Evolutionary conservation across 92 coral and sea anemone genomes (phyloP).

Genomic region (Epizoanthus ramosus): DNA sequence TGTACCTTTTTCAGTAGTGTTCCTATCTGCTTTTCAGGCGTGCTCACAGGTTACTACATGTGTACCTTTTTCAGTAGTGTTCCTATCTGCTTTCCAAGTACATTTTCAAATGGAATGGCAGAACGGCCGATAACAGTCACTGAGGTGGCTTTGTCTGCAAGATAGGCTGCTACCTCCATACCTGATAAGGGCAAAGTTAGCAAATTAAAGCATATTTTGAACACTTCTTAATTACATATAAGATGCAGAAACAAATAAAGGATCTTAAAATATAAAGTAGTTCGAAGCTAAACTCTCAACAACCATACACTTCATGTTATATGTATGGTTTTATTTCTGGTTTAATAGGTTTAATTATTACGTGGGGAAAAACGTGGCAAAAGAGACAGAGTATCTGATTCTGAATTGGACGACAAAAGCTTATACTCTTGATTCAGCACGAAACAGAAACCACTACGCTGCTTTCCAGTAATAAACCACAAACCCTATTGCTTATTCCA

Average conservation of each 20-base stretch:
- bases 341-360: no score
- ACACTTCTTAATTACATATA: background rate
- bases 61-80: conserved; percentile 78
- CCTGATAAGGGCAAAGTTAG: conserved; percentile 40
- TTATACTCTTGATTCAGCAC: no score
- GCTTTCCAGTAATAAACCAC: no score
- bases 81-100: conserved; percentile 87
- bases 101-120: conserved; percentile 81
- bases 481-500: no score
- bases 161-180: conserved; percentile 91
- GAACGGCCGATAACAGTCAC: conserved; percentile 87
- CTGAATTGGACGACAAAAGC: no score
- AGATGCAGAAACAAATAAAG: background rate
- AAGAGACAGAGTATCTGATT: no score
- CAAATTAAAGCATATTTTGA: background rate
- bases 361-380: no score
- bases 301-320: no score
- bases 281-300: no score
- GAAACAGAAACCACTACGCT: no score
- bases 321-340: no score
- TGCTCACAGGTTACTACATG: no score
- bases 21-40: conserved; percentile 71
- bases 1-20: conserved; percentile 78
- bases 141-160: conserved; percentile 84
- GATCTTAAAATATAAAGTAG: background rate